phyloP scores from a whole-genome alignment of 1,140 invertebrate species.

The Drosophila tropicalis region DNA sequence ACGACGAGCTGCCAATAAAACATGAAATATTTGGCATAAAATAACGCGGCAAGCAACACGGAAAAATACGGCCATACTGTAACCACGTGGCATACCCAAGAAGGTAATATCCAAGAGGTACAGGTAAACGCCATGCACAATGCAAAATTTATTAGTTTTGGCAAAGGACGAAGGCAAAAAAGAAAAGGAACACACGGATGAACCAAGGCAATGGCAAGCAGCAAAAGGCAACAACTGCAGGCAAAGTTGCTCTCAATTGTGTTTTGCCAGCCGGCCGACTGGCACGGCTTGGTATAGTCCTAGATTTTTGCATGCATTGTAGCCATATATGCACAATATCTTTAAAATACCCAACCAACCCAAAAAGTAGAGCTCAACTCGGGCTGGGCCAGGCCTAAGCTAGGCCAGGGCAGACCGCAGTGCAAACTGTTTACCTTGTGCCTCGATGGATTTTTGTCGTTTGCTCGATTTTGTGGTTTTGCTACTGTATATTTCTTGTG shows the following conservation, averaged over 20 bases:
- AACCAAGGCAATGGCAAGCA: slow-evolving; percentile 12
- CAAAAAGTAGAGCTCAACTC: neutral
- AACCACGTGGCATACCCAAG: slow-evolving; percentile 41
- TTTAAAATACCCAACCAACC: slow-evolving; percentile 11
- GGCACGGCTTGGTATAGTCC: slow-evolving; percentile 43
- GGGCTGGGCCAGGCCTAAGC: neutral
- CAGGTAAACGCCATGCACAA: slow-evolving; percentile 47
- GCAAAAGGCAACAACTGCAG: slow-evolving; percentile 46
- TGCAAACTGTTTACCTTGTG: slow-evolving; percentile 55
- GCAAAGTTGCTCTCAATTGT: slow-evolving; percentile 45
- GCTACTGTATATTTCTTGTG: too few relatives aligned
- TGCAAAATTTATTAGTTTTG: slow-evolving; percentile 67
- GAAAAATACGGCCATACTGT: slow-evolving; percentile 20
- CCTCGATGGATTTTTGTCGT: slow-evolving; percentile 24
- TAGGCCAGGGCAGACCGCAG: slow-evolving; percentile 28
- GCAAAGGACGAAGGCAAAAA: slow-evolving; percentile 35
- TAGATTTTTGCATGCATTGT: slow-evolving; percentile 52
- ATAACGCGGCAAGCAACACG: slow-evolving; percentile 53
- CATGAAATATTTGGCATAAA: slow-evolving; percentile 59
- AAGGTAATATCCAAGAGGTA: slow-evolving; percentile 29
- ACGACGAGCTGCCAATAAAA: slow-evolving; percentile 44
- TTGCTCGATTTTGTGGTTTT: slow-evolving; percentile 8
- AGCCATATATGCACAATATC: slow-evolving; percentile 35
- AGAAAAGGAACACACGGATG: slow-evolving; percentile 6
- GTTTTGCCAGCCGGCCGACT: slow-evolving; percentile 35